A percentile compares a stretch with the other conserved stretches of the same genome.
Conservation (phyloP, 2,113 vertebrate species). For the Phalacrocorax brasilianus region DNA sequence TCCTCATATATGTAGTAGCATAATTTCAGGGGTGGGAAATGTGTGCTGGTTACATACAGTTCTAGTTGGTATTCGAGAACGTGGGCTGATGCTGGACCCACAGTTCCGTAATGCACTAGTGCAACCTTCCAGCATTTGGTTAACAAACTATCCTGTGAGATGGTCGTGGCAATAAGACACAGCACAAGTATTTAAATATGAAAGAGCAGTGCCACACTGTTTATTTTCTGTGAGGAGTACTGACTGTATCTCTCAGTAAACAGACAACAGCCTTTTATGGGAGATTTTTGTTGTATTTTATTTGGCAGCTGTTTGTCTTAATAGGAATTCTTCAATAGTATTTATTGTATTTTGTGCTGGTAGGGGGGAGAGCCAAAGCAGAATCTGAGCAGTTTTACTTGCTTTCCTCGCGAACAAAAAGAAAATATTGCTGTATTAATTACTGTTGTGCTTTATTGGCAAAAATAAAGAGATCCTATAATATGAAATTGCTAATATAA, state of each 20-base stretch:
- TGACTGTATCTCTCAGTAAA: constrained; percentile 33
- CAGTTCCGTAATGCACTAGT: not conserved
- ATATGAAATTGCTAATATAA: constrained; percentile 65
- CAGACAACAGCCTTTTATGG: constrained; percentile 42
- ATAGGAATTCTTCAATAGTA: constrained; percentile 38
- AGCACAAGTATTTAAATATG: not conserved
- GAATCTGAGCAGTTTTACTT: constrained; percentile 49
- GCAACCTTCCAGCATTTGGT: not conserved
- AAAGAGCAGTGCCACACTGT: constrained; percentile 5
- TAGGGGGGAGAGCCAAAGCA: constrained; percentile 36
- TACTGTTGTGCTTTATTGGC: constrained; percentile 66
- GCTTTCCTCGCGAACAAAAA: constrained; percentile 52
- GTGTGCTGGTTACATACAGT: fast-evolving
- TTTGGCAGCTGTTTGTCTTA: constrained; percentile 47
- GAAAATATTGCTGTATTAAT: constrained; percentile 69
- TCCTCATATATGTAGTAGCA: not conserved
- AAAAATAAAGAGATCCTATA: constrained; percentile 64
- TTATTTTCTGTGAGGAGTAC: constrained; percentile 17
- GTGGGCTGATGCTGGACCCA: not conserved
- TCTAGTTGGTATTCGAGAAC: not conserved
- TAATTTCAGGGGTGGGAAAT: not conserved
- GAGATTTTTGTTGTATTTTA: constrained; percentile 51
- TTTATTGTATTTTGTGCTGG: constrained; percentile 44
- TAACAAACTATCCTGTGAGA: not conserved
- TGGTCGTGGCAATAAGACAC: not conserved